phyloP scores from a whole-genome alignment of 64 coral and sea anemone species.

The Montipora capricornis region DNA sequence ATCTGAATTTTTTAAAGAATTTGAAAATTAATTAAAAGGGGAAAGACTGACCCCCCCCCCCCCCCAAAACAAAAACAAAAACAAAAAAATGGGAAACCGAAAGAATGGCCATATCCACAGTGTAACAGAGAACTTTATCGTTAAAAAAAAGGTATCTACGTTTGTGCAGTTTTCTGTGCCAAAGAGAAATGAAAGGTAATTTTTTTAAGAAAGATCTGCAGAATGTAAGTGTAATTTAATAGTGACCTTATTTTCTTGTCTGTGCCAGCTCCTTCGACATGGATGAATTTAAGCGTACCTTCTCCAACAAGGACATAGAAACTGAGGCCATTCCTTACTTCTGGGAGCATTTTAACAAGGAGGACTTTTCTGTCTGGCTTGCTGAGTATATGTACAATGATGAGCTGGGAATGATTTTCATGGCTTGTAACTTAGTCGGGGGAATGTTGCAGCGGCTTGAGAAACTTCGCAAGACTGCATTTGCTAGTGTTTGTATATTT shows the following conservation, averaged over 20 bases:
- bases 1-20: too few species aligned
- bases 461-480: conserved; percentile 79
- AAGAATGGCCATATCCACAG: too few species aligned
- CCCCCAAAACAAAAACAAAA: too few species aligned
- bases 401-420: conserved; percentile 75
- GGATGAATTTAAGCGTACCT: conserved; percentile 88
- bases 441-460: conserved; percentile 96
- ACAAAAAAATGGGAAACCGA: too few species aligned
- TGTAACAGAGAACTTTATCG: too few species aligned
- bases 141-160: too few species aligned
- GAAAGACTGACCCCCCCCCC: too few species aligned
- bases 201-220: too few species aligned
- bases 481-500: conserved; percentile 84
- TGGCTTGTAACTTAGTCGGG: conserved; percentile 86
- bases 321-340: conserved; percentile 88
- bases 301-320: conserved; percentile 82
- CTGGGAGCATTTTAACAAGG: conserved; percentile 97
- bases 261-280: conserved; percentile 80
- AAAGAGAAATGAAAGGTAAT: too few species aligned
- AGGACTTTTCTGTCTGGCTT: conserved; percentile 90
- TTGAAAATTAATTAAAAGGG: too few species aligned
- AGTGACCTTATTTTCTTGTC: neutral
- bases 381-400: conserved; percentile 83
- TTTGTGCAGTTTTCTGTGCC: too few species aligned
- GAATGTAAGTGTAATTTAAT: neutral